Conservation (phyloP, 2,888 invertebrate genomes). For the Cerastis rubricosa region DNA sequence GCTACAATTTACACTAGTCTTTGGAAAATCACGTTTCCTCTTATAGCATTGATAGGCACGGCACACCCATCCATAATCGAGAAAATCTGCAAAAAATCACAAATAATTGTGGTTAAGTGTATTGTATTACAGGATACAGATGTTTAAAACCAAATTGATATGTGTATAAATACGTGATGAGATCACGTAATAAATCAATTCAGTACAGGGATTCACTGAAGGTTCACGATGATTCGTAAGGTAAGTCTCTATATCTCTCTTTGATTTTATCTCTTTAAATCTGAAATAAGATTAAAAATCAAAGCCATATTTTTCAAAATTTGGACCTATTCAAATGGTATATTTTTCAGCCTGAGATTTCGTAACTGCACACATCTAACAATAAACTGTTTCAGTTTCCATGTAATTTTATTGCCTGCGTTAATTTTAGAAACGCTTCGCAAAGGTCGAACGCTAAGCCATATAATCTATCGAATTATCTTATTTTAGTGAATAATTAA, state of each 20-base stretch:
- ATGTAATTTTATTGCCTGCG: conserved; percentile 16
- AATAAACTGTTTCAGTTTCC: not conserved
- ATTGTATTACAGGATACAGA: conserved; percentile 74
- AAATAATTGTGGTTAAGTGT: conserved; percentile 70
- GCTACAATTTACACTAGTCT: conserved; percentile 41
- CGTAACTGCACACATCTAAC: not conserved
- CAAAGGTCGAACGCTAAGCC: conserved; percentile 35
- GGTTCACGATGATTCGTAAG: conserved; percentile 83
- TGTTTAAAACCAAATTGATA: conserved; percentile 75
- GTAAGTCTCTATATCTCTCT: conserved; percentile 68
- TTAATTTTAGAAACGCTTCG: conserved; percentile 38
- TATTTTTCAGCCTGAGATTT: not conserved
- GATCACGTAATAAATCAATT: conserved; percentile 72
- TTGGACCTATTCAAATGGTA: not conserved
- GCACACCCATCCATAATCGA: conserved; percentile 71
- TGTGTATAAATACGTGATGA: conserved; percentile 79
- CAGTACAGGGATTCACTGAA: conserved; percentile 72
- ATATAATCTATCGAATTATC: conserved; percentile 5
- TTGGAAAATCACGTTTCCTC: conserved; percentile 65
- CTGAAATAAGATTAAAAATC: not conserved
- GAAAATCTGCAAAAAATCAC: conserved; percentile 71
- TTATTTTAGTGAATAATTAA: conserved; percentile 24
- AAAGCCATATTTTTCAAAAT: not conserved
- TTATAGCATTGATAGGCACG: conserved; percentile 64
- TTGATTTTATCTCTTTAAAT: conserved; percentile 14